Conservation (phyloP, 2,113 vertebrate genomes). For the Notechis scutatus region DNA sequence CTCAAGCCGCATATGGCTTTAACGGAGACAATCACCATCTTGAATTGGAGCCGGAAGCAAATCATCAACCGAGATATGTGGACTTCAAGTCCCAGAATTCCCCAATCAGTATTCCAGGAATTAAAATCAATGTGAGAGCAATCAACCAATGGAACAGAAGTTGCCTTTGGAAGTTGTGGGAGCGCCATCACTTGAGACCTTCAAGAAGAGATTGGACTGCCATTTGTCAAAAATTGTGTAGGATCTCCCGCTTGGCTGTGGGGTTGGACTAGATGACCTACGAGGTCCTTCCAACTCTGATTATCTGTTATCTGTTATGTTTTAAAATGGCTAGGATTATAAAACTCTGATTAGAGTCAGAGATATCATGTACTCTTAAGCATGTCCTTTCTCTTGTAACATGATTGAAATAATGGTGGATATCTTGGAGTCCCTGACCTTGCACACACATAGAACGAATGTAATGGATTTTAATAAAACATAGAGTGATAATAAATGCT, state of each 20-base stretch:
- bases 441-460: constrained; percentile 39
- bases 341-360: not conserved
- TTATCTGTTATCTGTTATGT: not conserved
- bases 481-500: constrained; percentile 48
- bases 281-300: too few species aligned
- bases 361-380: not conserved
- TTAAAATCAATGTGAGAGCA: not conserved
- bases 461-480: constrained; percentile 66
- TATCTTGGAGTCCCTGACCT: constrained; percentile 45
- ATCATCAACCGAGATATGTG: not conserved
- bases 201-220: too few species aligned
- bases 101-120: not conserved
- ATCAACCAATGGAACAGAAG: too few species aligned
- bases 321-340: not conserved
- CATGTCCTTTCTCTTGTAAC: constrained; percentile 13
- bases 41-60: not conserved
- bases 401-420: constrained; percentile 33
- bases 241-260: too few species aligned
- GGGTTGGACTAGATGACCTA: too few species aligned
- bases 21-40: not conserved
- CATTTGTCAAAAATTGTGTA: too few species aligned
- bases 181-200: too few species aligned
- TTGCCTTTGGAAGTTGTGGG: too few species aligned
- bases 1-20: not conserved
- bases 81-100: not conserved